Evolutionary conservation across 2,113 vertebrate species (phyloP), one percentile per base, ranked within the genome.

Genomic region (Scomber japonicus): DNA sequence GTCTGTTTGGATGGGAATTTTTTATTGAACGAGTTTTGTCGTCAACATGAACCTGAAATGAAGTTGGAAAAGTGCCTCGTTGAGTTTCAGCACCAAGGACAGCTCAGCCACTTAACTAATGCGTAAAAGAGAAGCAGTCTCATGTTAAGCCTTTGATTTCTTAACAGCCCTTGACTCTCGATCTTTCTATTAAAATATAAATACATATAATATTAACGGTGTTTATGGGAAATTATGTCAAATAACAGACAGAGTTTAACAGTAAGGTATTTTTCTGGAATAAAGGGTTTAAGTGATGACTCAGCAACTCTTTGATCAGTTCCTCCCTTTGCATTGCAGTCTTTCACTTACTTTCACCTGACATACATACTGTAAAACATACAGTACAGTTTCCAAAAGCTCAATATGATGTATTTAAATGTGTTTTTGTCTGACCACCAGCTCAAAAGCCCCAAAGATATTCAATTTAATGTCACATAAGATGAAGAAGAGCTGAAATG

Each of bases 51-150:
- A 24, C 14, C 24, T 48, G 16, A 17, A 2, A 0, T 17, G 5
- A 65, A 49, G 12, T 21, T 65, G 6, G 1, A 61, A 73, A 73
- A 75, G 70, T 86, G 0, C 4, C 1, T 61, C 1, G 0, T 24
- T 3, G 8, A 61, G 45, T 65, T 91, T 93, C 92, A 93, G 93
- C 59, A 95, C 93, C 82, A 51, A 14, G 90, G 92, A 91, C 88
- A 94, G 91, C 84, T 86, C 84, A 51, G 17, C 24, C 1, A 4
- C 7, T n/a, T 31, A 57, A 35, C 44, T 71, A 30, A 2, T 13
- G 19, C 11, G 8, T 17, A 27, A 70, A 17, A 55, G 40, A 13
- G 54, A 9, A 49, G 24, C 48, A 21, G 14, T n/a, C 45, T 45
- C 27, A 50, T 21, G 56, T 65, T 51, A 17, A 51, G 31, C 21